Evolutionary conservation across 2,888 invertebrate species (phyloP).

Genomic region (Antheraea yamamai): DNA sequence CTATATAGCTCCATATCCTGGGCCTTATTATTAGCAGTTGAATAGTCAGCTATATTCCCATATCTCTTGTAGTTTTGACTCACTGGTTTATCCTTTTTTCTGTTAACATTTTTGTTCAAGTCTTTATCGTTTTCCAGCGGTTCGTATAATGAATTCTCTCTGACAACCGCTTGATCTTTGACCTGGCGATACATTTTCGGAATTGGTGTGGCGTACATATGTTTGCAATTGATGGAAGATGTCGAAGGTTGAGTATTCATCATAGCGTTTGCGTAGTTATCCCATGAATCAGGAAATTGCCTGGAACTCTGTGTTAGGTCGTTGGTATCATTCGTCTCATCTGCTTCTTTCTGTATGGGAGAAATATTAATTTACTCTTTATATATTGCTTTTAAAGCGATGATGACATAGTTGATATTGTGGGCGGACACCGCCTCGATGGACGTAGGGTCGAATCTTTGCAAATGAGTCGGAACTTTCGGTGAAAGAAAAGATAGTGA

Average conservation of each 20-base stretch:
- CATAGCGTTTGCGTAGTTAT: constrained; percentile 1
- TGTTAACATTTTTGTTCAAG: not conserved
- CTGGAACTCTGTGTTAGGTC: not conserved
- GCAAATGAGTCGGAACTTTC: too few species aligned
- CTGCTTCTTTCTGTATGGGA: not conserved
- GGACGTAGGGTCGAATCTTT: too few species aligned
- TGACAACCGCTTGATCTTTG: not conserved
- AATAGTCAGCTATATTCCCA: not conserved
- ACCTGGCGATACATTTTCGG: not conserved
- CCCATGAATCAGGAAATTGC: not conserved
- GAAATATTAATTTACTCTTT: not conserved
- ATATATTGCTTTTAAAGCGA: too few species aligned
- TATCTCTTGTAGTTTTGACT: not conserved
- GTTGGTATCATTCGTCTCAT: not conserved
- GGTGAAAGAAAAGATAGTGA: too few species aligned
- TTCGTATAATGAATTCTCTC: constrained; percentile 7
- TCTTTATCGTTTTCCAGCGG: not conserved
- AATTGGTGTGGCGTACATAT: not conserved
- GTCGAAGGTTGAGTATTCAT: not conserved
- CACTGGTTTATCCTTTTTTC: not conserved
- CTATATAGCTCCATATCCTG: not conserved
- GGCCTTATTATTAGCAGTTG: not conserved
- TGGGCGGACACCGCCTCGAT: not conserved
- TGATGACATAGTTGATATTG: not conserved
- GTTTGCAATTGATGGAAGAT: not conserved